phyloP scores from a whole-genome alignment of 2,797 vertebrate genomes.

The Gymnopithys bicolor region DNA sequence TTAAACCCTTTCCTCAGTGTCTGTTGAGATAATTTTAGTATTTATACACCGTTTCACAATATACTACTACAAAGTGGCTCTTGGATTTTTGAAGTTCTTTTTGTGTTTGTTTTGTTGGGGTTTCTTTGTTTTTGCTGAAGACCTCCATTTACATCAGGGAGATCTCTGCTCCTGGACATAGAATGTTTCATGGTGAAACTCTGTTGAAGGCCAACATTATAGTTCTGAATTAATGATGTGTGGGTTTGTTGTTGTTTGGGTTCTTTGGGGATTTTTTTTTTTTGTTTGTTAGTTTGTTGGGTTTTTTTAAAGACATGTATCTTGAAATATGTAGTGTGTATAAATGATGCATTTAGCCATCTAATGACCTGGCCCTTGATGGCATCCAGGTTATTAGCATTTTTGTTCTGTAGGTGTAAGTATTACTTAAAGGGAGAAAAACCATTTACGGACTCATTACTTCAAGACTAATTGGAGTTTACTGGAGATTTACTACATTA shows the following conservation, averaged over 20 bases:
- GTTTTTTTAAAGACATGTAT: background rate
- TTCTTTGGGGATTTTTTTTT: background rate
- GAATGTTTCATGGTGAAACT: background rate
- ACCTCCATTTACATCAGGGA: background rate
- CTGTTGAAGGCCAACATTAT: background rate
- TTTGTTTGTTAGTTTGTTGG: background rate
- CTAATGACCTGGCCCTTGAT: background rate
- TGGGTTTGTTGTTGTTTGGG: background rate
- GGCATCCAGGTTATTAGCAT: background rate
- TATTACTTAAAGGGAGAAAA: slow-evolving; percentile 6
- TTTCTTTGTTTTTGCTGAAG: background rate
- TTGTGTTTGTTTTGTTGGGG: background rate
- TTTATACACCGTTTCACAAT: background rate
- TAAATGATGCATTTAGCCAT: background rate
- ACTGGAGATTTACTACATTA: slow-evolving; percentile 33
- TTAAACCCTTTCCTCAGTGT: background rate
- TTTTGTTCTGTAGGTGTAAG: background rate
- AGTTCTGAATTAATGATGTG: background rate
- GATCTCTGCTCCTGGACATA: background rate
- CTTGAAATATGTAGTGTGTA: background rate
- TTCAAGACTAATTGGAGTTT: slow-evolving; percentile 41
- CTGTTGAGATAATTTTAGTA: background rate
- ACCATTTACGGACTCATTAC: slow-evolving; percentile 6
- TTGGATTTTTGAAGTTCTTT: background rate
- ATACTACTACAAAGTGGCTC: accelerated